A percentile compares a stretch with the other conserved stretches of the same genome.
Conservation (phyloP, 35 echinoderm and acorn worm species). For the Chiridota heheva region DNA sequence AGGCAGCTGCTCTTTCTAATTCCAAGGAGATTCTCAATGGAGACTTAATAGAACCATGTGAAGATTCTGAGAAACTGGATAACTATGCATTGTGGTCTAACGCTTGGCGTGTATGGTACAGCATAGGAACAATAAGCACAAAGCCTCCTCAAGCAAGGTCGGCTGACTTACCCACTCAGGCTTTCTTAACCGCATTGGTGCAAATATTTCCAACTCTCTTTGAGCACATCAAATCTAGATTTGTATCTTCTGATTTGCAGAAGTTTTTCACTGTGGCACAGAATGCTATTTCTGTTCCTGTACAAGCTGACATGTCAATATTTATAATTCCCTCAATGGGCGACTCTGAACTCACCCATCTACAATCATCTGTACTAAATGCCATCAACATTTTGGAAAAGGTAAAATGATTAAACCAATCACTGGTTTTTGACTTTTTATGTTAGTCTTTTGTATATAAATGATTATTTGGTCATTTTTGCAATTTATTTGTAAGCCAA, state of each 20-base stretch:
- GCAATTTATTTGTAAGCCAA: no score
- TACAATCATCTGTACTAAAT: conserved; percentile 86
- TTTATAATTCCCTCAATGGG: conserved; percentile 82
- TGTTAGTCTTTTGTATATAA: not conserved
- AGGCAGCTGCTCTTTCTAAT: conserved; percentile 23
- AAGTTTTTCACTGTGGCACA: conserved; percentile 86
- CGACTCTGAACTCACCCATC: conserved; percentile 73
- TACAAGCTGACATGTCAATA: conserved; percentile 88
- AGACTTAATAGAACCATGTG: no score
- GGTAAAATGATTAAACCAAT: conserved; percentile 57
- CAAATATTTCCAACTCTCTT: conserved; percentile 96
- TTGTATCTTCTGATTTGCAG: conserved; percentile 89
- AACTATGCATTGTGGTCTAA: conserved; percentile 82
- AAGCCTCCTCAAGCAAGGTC: conserved; percentile 54
- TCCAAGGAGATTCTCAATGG: not conserved
- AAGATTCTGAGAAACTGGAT: conserved; percentile 33
- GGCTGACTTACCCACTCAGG: conserved; percentile 70
- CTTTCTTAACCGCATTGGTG: conserved; percentile 83
- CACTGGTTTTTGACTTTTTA: not conserved
- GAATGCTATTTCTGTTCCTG: conserved; percentile 91
- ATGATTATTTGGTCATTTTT: no score
- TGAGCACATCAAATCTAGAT: conserved; percentile 72
- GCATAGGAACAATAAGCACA: conserved; percentile 77
- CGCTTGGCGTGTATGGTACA: conserved; percentile 94
- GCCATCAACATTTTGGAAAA: conserved; percentile 77